These are phyloP conservation scores for Dryocosmus kuriphilus DNA, from an alignment of 2,888 invertebrate species.

Conservation along the genomic window DNA sequence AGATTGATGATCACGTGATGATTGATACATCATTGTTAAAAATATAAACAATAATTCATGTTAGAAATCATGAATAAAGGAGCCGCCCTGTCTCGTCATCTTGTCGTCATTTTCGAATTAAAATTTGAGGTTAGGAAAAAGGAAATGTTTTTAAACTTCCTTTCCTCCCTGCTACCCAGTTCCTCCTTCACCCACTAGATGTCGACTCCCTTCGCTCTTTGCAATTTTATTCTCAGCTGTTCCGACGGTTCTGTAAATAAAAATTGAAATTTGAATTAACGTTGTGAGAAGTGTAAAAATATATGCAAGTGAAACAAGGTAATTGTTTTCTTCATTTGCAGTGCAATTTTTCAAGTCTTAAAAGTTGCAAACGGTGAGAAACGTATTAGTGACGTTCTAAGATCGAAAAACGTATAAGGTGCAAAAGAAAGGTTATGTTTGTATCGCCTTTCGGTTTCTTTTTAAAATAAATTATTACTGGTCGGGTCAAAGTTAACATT, in stretches of 20 bases:
- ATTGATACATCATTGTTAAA: neutral
- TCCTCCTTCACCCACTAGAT: neutral
- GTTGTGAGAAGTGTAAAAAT: neutral
- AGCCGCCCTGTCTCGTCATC: slow-evolving; percentile 10
- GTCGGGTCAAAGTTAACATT: neutral
- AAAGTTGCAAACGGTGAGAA: neutral
- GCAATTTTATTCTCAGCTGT: neutral
- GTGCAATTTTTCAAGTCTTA: neutral
- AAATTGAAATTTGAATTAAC: neutral
- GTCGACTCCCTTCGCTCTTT: neutral
- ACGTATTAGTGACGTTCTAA: neutral
- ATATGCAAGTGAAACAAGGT: neutral
- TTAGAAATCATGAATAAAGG: neutral
- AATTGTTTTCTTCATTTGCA: neutral
- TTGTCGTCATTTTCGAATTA: neutral
- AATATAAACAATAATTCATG: neutral
- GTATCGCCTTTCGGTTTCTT: neutral
- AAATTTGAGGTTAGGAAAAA: neutral
- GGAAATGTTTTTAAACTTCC: neutral
- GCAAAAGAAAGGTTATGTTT: neutral
- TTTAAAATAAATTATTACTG: neutral
- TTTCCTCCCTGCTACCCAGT: no score
- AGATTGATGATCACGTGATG: slow-evolving; percentile 6
- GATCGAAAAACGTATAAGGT: neutral
- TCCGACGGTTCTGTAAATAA: neutral